Percentiles rank a stretch among this genome's conserved stretches.
Evolutionary conservation across 2,113 vertebrate genomes (phyloP).

Genomic region (Pycnonotus jocosus): DNA sequence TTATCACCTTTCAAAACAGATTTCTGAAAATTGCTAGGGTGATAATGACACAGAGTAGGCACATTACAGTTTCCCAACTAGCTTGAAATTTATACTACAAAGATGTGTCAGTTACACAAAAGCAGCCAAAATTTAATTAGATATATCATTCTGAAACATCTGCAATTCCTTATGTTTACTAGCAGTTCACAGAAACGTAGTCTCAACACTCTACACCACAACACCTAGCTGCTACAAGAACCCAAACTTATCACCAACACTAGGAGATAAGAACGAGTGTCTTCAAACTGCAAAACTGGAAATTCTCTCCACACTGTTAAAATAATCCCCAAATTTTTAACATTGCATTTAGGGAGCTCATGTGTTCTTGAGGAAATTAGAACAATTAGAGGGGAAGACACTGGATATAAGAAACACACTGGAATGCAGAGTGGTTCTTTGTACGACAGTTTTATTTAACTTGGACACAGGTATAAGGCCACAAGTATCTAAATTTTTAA

Average conservation of each 20-base stretch:
- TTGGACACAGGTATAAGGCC: background rate
- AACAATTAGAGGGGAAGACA: background rate
- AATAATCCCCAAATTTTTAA: background rate
- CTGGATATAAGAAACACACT: background rate
- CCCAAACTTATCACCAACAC: background rate
- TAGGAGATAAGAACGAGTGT: background rate
- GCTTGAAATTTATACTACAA: background rate
- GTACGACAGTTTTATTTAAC: background rate
- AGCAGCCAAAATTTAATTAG: background rate
- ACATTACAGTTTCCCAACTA: background rate
- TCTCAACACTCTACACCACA: background rate
- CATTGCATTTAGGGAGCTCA: background rate
- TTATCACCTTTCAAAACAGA: background rate
- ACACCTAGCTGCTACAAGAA: background rate
- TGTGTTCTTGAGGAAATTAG: background rate
- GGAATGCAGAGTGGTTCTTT: background rate
- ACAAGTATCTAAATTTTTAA: background rate
- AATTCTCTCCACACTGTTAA: background rate
- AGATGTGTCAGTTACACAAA: background rate
- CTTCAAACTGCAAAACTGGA: background rate
- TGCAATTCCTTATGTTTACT: background rate
- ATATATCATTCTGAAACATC: background rate
- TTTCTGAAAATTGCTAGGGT: background rate
- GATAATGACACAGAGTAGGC: background rate
- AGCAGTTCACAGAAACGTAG: background rate